These are phyloP conservation scores for Thunnus albacares DNA, from an alignment of 2,797 vertebrate species.

Conservation along the genomic window DNA sequence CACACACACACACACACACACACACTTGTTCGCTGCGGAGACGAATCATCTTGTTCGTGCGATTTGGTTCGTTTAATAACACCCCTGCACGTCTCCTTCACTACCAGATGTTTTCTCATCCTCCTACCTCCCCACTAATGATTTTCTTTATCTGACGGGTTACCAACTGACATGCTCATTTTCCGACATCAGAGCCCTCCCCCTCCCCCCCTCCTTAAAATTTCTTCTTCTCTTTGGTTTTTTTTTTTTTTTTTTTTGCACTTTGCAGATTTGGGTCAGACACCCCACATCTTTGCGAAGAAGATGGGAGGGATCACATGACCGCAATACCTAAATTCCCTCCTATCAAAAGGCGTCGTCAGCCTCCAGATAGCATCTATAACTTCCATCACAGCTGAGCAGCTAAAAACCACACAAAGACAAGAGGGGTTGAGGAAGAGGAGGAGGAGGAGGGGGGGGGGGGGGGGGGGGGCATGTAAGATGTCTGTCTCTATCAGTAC, in stretches of 20 bases:
- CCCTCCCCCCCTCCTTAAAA: neutral
- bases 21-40: neutral
- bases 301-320: constrained; percentile 52
- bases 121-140: constrained; percentile 40
- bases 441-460: too few species aligned
- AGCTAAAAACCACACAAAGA: constrained; percentile 30
- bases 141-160: constrained; percentile 64
- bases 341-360: constrained; percentile 45
- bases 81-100: constrained; percentile 7
- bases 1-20: too few species aligned
- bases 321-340: constrained; percentile 38
- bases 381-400: constrained; percentile 60
- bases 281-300: constrained; percentile 51
- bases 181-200: constrained; percentile 68
- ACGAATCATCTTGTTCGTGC: constrained; percentile 20
- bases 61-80: constrained; percentile 35
- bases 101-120: constrained; percentile 31
- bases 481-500: constrained; percentile 55
- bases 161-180: constrained; percentile 77
- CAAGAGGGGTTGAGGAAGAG: neutral
- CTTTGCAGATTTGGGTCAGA: constrained; percentile 83
- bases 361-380: constrained; percentile 41
- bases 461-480: neutral
- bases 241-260: constrained; percentile 63
- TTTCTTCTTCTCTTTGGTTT: constrained; percentile 33